These are phyloP conservation scores for Spodoptera exigua DNA, from an alignment of 2,888 invertebrate species.

Conservation along the genomic window DNA sequence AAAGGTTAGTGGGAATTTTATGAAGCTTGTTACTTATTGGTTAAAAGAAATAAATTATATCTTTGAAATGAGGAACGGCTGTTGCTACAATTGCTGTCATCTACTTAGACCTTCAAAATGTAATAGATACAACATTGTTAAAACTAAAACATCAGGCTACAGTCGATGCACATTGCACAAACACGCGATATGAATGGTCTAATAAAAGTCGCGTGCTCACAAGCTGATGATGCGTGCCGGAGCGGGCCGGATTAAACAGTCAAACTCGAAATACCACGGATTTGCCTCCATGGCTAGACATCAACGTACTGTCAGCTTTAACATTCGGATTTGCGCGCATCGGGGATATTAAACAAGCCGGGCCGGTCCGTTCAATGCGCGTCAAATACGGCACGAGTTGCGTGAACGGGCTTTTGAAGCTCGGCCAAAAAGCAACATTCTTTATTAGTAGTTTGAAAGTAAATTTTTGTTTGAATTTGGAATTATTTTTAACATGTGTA, in stretches of 20 bases:
- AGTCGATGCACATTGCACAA: conserved; percentile 32
- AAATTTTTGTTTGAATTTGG: neutral
- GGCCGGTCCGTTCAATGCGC: conserved; percentile 53
- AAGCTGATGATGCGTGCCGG: conserved; percentile 63
- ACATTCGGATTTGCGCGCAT: conserved; percentile 79
- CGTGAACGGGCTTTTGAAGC: conserved; percentile 42
- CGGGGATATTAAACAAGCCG: conserved; percentile 78
- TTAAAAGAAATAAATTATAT: too few relatives aligned
- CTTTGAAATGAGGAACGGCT: too few relatives aligned
- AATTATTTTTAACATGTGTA: too few relatives aligned
- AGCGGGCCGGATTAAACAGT: conserved; percentile 73
- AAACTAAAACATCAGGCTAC: conserved; percentile 29
- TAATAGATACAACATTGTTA: too few relatives aligned
- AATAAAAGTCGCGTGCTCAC: conserved; percentile 57
- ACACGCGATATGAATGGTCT: conserved; percentile 46
- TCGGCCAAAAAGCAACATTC: conserved; percentile 36
- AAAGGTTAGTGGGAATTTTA: too few relatives aligned
- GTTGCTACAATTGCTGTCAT: too few relatives aligned
- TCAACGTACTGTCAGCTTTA: conserved; percentile 75
- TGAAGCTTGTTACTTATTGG: too few relatives aligned
- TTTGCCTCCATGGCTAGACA: conserved; percentile 69
- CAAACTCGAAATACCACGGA: conserved; percentile 75
- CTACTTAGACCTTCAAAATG: too few relatives aligned
- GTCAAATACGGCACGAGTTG: conserved; percentile 50
- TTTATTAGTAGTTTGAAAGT: neutral